Percentiles rank a stretch among this genome's conserved stretches.
Conservation (phyloP, 1,140 invertebrate genomes). For the Ostrea edulis region DNA sequence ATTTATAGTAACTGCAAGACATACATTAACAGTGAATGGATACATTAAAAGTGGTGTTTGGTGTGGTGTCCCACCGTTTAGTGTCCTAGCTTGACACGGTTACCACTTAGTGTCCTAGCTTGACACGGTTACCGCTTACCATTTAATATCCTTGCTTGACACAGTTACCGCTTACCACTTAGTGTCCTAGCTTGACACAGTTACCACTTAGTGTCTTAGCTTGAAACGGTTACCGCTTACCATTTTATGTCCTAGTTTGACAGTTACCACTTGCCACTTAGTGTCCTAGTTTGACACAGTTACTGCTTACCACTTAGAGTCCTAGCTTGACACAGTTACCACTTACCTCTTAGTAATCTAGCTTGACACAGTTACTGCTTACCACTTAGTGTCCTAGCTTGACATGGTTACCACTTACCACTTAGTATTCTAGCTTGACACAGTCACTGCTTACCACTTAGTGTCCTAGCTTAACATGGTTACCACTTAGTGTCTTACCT, state of each 20-base stretch:
- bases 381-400: no score
- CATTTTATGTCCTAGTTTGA: background rate
- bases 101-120: background rate
- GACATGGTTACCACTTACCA: no score
- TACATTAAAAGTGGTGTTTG: background rate
- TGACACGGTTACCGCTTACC: no score
- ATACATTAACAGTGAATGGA: no score
- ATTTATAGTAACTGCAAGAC: background rate
- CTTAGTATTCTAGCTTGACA: no score
- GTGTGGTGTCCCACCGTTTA: background rate
- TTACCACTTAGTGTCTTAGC: background rate
- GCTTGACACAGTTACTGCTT: no score
- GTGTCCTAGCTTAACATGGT: background rate
- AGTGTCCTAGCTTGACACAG: background rate
- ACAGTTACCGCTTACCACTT: background rate
- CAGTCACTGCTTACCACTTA: no score
- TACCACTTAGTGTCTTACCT: no score
- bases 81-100: no score
- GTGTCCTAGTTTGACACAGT: background rate
- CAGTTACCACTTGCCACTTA: background rate
- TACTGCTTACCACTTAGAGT: background rate
- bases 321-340: background rate
- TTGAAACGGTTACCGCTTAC: background rate
- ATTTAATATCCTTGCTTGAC: background rate
- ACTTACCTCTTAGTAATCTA: background rate